Conservation (phyloP, 2,797 vertebrate species). For the Onychomys torridus region DNA sequence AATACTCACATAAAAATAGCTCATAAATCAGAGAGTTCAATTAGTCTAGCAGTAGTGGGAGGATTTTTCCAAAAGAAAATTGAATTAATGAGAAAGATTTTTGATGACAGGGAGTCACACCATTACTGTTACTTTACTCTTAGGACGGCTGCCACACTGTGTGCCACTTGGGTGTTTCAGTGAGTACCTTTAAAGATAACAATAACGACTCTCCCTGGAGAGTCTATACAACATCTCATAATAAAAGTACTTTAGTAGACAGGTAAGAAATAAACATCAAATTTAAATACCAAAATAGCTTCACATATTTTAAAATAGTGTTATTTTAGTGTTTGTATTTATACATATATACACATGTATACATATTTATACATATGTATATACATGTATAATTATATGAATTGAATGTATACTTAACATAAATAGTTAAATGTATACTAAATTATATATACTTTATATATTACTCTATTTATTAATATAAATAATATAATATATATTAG, state of each 20-base stretch:
- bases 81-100: slow-evolving; percentile 82
- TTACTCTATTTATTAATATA: neutral
- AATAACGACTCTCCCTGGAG: slow-evolving; percentile 53
- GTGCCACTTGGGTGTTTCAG: slow-evolving; percentile 80
- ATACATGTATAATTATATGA: neutral
- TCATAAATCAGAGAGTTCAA: slow-evolving; percentile 82
- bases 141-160: slow-evolving; percentile 66
- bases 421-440: neutral
- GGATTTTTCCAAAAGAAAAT: slow-evolving; percentile 83
- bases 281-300: slow-evolving; percentile 63
- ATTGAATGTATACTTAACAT: neutral
- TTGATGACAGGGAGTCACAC: slow-evolving; percentile 75
- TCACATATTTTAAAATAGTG: slow-evolving; percentile 55
- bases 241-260: slow-evolving; percentile 62
- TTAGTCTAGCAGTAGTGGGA: slow-evolving; percentile 73
- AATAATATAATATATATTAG: neutral
- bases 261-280: slow-evolving; percentile 45
- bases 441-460: neutral
- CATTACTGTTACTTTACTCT: slow-evolving; percentile 65
- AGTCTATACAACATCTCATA: slow-evolving; percentile 17
- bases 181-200: slow-evolving; percentile 63
- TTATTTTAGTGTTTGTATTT: slow-evolving; percentile 24
- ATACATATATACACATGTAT: neutral
- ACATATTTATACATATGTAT: too few relatives aligned
- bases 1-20: slow-evolving; percentile 84